A percentile compares a stretch with the other conserved stretches of the same genome.
Evolutionary conservation across 2,888 invertebrate species (phyloP).

Genomic region (Tachina grossa): DNA sequence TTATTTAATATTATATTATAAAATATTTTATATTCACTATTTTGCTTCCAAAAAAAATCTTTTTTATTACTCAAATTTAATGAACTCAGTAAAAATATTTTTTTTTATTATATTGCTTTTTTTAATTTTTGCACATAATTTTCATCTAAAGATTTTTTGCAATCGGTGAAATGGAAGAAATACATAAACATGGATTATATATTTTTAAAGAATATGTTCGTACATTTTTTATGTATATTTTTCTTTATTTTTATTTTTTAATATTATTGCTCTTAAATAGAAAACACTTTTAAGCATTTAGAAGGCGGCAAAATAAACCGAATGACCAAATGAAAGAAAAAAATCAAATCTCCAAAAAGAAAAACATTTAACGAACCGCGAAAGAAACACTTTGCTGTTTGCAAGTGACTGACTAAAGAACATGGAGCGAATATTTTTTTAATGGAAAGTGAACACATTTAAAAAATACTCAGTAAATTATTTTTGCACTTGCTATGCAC

Average conservation of each 20-base stretch:
- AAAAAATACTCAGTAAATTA: slow-evolving; percentile 44
- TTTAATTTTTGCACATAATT: slow-evolving; percentile 42
- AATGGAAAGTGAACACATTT: slow-evolving; percentile 50
- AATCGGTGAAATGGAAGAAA: slow-evolving; percentile 12
- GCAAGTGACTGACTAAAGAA: slow-evolving; percentile 65
- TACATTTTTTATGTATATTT: background rate
- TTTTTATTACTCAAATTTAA: slow-evolving; percentile 25
- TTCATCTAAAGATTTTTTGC: slow-evolving; percentile 43
- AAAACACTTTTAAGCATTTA: slow-evolving; percentile 32
- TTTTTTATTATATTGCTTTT: slow-evolving; percentile 12
- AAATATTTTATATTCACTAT: background rate
- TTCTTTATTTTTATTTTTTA: background rate
- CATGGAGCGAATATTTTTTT: slow-evolving; percentile 47
- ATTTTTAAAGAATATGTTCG: slow-evolving; percentile 16
- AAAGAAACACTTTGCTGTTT: slow-evolving; percentile 64
- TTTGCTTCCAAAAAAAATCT: background rate
- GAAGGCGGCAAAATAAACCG: slow-evolving; percentile 24
- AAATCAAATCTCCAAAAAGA: slow-evolving; percentile 11
- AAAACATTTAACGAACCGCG: slow-evolving; percentile 63
- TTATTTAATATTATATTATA: background rate
- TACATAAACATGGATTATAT: slow-evolving; percentile 53
- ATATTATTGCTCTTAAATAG: slow-evolving; percentile 8
- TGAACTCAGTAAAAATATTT: slow-evolving; percentile 1
- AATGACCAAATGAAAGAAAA: slow-evolving; percentile 34
- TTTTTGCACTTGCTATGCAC: slow-evolving; percentile 59